Evolutionary conservation across 2,113 vertebrate species (phyloP).

Genomic region (Sylvietta virens): DNA sequence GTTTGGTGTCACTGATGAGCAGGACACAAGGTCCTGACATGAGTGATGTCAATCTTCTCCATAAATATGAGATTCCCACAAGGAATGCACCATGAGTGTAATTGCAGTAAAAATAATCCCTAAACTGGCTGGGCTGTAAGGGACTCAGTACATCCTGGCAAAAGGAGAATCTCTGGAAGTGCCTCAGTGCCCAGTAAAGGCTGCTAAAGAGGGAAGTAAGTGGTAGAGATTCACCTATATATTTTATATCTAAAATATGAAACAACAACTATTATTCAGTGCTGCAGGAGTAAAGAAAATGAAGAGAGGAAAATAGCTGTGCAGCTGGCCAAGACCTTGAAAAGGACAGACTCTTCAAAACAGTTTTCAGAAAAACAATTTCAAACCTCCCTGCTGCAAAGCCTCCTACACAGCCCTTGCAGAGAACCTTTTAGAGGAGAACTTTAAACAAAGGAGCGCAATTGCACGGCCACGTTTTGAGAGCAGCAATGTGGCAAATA

Average conservation of each 20-base stretch:
- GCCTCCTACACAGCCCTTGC: slow-evolving; percentile 38
- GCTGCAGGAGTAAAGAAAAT: neutral
- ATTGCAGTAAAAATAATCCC: neutral
- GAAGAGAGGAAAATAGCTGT: slow-evolving; percentile 8
- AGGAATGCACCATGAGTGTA: neutral
- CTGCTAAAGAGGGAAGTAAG: neutral
- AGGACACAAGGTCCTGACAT: neutral
- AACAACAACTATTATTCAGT: neutral
- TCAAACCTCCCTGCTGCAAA: slow-evolving; percentile 30
- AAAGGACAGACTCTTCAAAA: neutral
- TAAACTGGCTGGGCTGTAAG: neutral
- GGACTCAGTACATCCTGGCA: neutral
- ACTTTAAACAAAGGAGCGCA: slow-evolving; percentile 28
- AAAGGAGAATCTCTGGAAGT: neutral
- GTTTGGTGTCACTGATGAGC: neutral
- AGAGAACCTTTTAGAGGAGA: slow-evolving; percentile 25
- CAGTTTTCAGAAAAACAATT: slow-evolving; percentile 17
- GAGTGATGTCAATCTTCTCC: neutral
- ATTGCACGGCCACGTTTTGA: neutral
- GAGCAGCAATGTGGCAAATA: slow-evolving; percentile 36
- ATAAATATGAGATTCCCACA: neutral
- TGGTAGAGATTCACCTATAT: neutral
- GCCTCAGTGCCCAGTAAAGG: neutral
- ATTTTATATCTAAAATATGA: neutral
- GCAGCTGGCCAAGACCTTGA: slow-evolving; percentile 32